Evolutionary conservation across 2,797 vertebrate genomes (phyloP).

Genomic region (Margarornis squamiger): DNA sequence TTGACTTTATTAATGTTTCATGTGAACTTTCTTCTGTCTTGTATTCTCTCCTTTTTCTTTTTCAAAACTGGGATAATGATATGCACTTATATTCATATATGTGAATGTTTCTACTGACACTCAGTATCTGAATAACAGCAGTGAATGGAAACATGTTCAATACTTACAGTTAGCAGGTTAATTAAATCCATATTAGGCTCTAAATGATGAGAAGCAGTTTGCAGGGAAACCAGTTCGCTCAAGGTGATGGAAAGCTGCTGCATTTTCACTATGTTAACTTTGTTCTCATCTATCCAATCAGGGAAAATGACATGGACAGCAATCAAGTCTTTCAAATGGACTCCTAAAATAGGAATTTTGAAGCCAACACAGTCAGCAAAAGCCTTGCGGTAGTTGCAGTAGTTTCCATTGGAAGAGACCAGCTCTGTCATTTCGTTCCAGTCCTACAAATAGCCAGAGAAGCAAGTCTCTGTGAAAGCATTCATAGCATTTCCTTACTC

Average conservation of each 20-base stretch:
- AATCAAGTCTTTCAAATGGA: slow-evolving; percentile 97
- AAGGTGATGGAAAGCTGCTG: slow-evolving; percentile 95
- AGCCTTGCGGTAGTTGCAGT: slow-evolving; percentile 92
- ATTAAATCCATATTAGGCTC: slow-evolving; percentile 98
- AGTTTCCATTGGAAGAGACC: slow-evolving; percentile 96
- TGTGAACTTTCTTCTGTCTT: not conserved
- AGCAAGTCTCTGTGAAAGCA: slow-evolving; percentile 48
- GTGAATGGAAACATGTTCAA: not conserved
- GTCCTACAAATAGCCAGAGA: slow-evolving; percentile 78
- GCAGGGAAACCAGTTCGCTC: slow-evolving; percentile 91
- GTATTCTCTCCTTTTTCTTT: not conserved
- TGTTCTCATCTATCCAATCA: slow-evolving; percentile 88
- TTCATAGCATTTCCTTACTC: slow-evolving; percentile 22
- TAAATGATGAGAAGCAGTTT: slow-evolving; percentile 87
- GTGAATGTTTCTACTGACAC: not conserved
- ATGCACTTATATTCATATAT: not conserved
- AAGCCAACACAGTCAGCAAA: slow-evolving; percentile 90
- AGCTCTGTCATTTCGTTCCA: slow-evolving; percentile 97
- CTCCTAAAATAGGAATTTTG: slow-evolving; percentile 95
- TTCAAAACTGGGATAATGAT: not conserved
- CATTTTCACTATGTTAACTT: slow-evolving; percentile 97
- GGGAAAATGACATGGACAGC: slow-evolving; percentile 94
- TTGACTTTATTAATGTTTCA: not conserved
- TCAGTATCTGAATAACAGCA: not conserved
- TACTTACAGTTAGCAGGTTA: slow-evolving; percentile 91